Conservation (phyloP, 2,797 vertebrate genomes). For the Glyptemys insculpta region DNA sequence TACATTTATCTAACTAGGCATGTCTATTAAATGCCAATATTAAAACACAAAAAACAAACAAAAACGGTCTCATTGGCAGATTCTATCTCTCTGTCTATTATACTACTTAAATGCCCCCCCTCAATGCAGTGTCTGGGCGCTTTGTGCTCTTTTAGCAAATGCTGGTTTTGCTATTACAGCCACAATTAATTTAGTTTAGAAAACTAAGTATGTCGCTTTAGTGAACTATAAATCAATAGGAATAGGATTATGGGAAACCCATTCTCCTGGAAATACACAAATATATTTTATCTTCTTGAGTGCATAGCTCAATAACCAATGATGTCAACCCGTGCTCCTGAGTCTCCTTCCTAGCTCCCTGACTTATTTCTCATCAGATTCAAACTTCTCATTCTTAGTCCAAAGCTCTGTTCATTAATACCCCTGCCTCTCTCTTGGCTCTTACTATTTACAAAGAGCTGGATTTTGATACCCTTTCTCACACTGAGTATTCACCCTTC, state of each 20-base stretch:
- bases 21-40: not conserved
- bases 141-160: not conserved
- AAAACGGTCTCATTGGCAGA: not conserved
- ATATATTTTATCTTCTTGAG: constrained; percentile 65
- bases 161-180: constrained; percentile 3
- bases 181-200: constrained; percentile 39
- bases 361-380: constrained; percentile 38
- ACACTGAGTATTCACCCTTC: not conserved
- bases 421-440: not conserved
- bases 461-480: constrained; percentile 6
- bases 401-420: constrained; percentile 12
- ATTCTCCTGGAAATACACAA: constrained; percentile 63
- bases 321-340: constrained; percentile 32
- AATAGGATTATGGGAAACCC: constrained; percentile 72
- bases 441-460: not conserved
- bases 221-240: constrained; percentile 48
- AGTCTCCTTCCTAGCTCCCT: constrained; percentile 67
- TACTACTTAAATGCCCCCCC: not conserved
- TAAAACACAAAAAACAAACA: not conserved
- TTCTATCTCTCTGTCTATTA: not conserved
- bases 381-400: constrained; percentile 2
- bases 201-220: constrained; percentile 52
- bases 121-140: fast-evolving
- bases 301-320: constrained; percentile 43
- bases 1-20: not conserved